These are phyloP conservation scores for Brotula barbata DNA, from an alignment of 2,797 vertebrate genomes.

Conservation along the genomic window DNA sequence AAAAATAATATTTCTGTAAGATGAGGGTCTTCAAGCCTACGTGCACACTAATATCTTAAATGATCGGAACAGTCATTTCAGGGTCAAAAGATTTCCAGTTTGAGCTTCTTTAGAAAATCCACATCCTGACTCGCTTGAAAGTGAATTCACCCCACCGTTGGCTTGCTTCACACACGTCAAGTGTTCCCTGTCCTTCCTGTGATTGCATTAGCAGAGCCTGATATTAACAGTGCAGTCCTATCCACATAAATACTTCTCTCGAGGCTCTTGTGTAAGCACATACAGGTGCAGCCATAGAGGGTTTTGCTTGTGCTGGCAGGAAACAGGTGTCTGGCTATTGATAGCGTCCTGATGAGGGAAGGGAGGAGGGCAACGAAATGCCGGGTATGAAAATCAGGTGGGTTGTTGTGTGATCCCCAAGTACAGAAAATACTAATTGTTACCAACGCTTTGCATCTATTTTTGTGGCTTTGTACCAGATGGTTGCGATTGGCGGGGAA, in stretches of 20 bases:
- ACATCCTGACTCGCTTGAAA: slow-evolving; percentile 72
- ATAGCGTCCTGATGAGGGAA: slow-evolving; percentile 69
- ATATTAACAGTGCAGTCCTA: slow-evolving; percentile 67
- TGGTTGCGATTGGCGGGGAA: slow-evolving; percentile 80
- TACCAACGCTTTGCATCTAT: slow-evolving; percentile 81
- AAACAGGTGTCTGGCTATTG: slow-evolving; percentile 92
- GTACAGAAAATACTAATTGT: slow-evolving; percentile 84
- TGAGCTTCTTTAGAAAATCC: slow-evolving; percentile 66
- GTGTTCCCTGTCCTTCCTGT: slow-evolving; percentile 76
- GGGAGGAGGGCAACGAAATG: slow-evolving; percentile 67
- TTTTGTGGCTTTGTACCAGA: slow-evolving; percentile 83
- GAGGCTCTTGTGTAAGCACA: slow-evolving; percentile 78
- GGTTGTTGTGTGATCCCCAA: slow-evolving; percentile 73
- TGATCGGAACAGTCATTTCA: slow-evolving; percentile 60
- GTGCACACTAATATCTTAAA: slow-evolving; percentile 53
- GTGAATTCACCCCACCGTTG: slow-evolving; percentile 66
- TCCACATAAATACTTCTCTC: slow-evolving; percentile 70
- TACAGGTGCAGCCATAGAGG: slow-evolving; percentile 79
- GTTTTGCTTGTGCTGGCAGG: slow-evolving; percentile 77
- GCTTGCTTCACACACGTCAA: slow-evolving; percentile 66
- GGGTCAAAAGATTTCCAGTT: slow-evolving; percentile 66
- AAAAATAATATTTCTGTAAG: too few relatives aligned
- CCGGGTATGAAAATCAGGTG: slow-evolving; percentile 84
- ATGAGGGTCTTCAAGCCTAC: too few relatives aligned
- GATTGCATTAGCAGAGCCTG: slow-evolving; percentile 72